Percentiles rank a stretch among this genome's conserved stretches.
phyloP scores from a whole-genome alignment of 2,113 vertebrate genomes.

The Carassius auratus region DNA sequence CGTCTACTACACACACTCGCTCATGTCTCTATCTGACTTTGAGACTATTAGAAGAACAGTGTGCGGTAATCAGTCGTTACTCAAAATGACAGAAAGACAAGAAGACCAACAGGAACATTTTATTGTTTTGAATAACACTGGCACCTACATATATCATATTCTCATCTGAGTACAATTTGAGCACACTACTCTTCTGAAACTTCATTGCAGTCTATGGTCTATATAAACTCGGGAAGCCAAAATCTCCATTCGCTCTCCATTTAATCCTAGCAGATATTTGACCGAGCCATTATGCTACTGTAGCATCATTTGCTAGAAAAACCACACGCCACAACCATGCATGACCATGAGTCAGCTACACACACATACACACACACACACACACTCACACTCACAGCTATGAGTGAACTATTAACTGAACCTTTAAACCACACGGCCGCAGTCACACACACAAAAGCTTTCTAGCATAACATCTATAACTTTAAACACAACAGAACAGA shows the following conservation, averaged over 20 bases:
- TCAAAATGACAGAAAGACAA: neutral
- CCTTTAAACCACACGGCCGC: conserved; percentile 28
- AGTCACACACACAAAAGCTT: conserved; percentile 25
- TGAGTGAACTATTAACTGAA: conserved; percentile 26
- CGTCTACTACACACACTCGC: conserved; percentile 7
- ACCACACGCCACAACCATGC: conserved; percentile 15
- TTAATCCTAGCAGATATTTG: conserved; percentile 18
- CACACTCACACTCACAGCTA: no score
- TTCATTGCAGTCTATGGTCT: neutral
- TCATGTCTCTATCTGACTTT: neutral
- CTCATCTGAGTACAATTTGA: neutral
- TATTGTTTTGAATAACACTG: conserved; percentile 5
- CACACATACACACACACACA: no score
- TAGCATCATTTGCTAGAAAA: conserved; percentile 23
- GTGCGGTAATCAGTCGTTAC: conserved; percentile 23
- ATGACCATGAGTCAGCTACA: conserved; percentile 35
- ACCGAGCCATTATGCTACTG: neutral
- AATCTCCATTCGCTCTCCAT: neutral
- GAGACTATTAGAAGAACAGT: neutral
- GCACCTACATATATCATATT: neutral
- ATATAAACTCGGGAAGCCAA: neutral
- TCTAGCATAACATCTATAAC: conserved; percentile 4
- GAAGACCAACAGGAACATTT: neutral
- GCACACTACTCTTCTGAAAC: neutral
- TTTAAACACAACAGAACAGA: neutral